A percentile compares a stretch with the other conserved stretches of the same genome.
phyloP scores from a whole-genome alignment of 1,140 invertebrate species.

The Caenorhabditis briggsae region DNA sequence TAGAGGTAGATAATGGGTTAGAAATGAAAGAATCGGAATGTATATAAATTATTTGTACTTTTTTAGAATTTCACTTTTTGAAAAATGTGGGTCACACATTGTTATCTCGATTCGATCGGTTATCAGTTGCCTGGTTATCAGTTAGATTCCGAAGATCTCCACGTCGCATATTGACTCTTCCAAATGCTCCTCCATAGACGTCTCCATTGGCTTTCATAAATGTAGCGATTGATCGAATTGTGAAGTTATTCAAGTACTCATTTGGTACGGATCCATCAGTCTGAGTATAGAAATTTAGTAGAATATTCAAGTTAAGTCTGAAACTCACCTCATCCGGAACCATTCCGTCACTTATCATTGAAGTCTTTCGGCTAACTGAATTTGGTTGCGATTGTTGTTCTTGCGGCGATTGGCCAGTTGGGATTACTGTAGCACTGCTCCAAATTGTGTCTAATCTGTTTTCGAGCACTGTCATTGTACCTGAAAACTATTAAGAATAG shows the following conservation, averaged over 20 bases:
- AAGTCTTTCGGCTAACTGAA: background rate
- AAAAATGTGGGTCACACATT: background rate
- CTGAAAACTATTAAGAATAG: background rate
- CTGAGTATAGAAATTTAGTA: background rate
- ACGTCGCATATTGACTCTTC: slow-evolving; percentile 52
- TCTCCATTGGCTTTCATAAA: slow-evolving; percentile 53
- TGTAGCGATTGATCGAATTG: slow-evolving; percentile 56
- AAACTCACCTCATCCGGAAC: slow-evolving; percentile 37
- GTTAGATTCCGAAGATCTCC: slow-evolving; percentile 30
- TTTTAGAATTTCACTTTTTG: background rate
- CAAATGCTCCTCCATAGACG: slow-evolving; percentile 59
- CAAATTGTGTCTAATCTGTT: slow-evolving; percentile 50
- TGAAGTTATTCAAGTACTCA: slow-evolving; percentile 58
- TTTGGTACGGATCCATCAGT: slow-evolving; percentile 36
- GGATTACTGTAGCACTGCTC: slow-evolving; percentile 4
- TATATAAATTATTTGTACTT: slow-evolving; percentile 28
- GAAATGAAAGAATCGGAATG: background rate
- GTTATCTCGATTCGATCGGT: slow-evolving; percentile 21
- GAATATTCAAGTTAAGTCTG: background rate
- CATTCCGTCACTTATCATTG: slow-evolving; percentile 28
- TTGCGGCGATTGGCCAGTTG: background rate
- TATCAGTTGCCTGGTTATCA: slow-evolving; percentile 39
- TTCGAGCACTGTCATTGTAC: slow-evolving; percentile 42
- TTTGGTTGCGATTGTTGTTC: background rate
- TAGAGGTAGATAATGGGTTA: background rate